These are phyloP conservation scores for Cygnus atratus DNA, from an alignment of 2,113 vertebrate species.

Conservation along the genomic window DNA sequence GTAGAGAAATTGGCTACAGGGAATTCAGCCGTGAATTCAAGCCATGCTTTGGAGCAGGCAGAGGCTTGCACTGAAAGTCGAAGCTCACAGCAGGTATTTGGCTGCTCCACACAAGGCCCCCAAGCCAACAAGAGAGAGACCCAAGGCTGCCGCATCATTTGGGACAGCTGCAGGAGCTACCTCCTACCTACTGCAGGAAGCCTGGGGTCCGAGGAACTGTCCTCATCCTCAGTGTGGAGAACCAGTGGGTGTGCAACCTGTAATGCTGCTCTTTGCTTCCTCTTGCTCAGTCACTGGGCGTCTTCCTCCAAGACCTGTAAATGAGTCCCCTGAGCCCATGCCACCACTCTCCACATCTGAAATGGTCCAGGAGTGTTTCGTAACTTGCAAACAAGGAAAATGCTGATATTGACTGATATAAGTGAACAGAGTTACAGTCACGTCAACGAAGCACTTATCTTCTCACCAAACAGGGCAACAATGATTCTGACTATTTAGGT, in stretches of 20 bases:
- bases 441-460: neutral
- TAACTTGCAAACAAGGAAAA: neutral
- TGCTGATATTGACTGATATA: neutral
- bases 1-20: neutral
- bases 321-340: neutral
- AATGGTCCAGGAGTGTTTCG: neutral
- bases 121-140: neutral
- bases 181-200: neutral
- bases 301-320: neutral
- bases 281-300: neutral
- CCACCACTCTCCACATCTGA: neutral
- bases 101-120: neutral
- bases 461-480: neutral
- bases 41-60: neutral
- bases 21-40: neutral
- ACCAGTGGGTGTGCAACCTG: fast-evolving
- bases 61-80: neutral
- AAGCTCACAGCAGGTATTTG: neutral
- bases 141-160: fast-evolving
- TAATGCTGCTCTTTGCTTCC: fast-evolving
- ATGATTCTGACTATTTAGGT: neutral
- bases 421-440: neutral
- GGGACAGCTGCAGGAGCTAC: neutral
- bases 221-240: neutral
- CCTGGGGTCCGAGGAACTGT: neutral